Conservation (phyloP, 1,140 invertebrate species). For the Cheumatopsyche charites region DNA sequence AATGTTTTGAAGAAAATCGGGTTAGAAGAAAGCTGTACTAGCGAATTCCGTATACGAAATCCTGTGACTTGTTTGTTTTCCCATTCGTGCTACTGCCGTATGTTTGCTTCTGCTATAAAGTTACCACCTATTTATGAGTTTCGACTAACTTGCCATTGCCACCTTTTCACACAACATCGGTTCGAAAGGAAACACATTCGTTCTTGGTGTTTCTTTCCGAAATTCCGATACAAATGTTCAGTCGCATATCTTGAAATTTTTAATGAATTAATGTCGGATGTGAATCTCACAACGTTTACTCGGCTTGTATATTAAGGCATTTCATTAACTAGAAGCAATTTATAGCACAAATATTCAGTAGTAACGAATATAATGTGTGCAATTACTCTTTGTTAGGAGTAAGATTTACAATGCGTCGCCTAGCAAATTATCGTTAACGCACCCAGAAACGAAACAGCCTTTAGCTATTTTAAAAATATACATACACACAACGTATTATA, state of each 20-base stretch:
- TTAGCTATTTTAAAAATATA: too few species aligned
- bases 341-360: conserved; percentile 1
- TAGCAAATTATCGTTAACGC: too few species aligned
- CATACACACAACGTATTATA: too few species aligned
- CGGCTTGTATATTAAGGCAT: neutral
- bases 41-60: neutral
- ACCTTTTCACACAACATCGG: too few species aligned
- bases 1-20: neutral
- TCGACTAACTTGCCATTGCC: too few species aligned
- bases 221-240: too few species aligned
- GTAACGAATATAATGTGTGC: neutral
- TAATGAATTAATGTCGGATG: neutral
- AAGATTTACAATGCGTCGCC: neutral
- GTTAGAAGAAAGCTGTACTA: conserved; percentile 10
- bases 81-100: neutral
- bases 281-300: neutral
- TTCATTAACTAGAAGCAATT: neutral
- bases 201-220: too few species aligned
- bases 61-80: conserved; percentile 8
- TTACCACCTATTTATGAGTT: too few species aligned
- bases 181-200: too few species aligned
- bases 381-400: neutral
- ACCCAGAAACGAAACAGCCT: too few species aligned
- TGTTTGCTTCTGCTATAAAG: neutral
- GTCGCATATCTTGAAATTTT: too few species aligned